phyloP scores from a whole-genome alignment of 2,113 vertebrate species.

The Poecile atricapillus region DNA sequence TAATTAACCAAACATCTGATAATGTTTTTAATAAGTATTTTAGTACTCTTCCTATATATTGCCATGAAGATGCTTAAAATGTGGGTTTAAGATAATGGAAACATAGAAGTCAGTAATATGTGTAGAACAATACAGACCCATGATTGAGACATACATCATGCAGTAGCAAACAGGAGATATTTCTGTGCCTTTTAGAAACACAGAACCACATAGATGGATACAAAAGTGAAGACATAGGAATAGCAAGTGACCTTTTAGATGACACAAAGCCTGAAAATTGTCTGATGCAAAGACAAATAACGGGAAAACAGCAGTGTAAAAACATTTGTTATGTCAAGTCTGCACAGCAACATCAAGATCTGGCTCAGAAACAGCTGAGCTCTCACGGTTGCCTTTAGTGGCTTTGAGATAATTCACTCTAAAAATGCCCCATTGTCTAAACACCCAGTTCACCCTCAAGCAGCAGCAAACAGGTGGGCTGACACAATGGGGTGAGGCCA shows the following conservation, averaged over 20 bases:
- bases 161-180: background rate
- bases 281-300: background rate
- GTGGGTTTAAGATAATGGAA: background rate
- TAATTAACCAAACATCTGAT: background rate
- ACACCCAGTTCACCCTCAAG: background rate
- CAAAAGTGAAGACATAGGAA: accelerated
- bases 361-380: background rate
- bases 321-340: background rate
- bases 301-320: background rate
- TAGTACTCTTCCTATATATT: background rate
- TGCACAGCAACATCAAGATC: background rate
- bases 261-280: background rate
- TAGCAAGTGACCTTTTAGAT: background rate
- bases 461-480: background rate
- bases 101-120: background rate
- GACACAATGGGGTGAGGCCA: background rate
- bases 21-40: background rate
- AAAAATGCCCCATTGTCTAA: background rate
- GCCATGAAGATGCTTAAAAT: background rate
- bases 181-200: background rate
- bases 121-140: background rate
- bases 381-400: background rate
- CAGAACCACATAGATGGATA: background rate
- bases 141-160: accelerated
- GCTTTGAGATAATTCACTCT: background rate